phyloP scores from a whole-genome alignment of 2,113 vertebrate genomes.

The Columba janthina region DNA sequence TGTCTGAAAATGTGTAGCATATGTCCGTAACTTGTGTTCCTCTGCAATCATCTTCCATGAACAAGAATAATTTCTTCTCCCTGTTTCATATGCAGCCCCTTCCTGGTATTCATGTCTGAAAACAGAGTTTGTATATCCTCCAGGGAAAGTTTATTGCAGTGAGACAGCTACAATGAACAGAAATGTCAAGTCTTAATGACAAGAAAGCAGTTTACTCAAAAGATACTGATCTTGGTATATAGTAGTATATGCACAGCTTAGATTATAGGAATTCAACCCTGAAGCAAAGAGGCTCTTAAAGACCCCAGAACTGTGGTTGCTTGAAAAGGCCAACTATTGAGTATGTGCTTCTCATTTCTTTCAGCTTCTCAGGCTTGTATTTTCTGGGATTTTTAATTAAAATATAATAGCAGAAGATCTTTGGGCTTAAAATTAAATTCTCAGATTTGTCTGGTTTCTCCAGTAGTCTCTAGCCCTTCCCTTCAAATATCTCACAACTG shows the following conservation, averaged over 20 bases:
- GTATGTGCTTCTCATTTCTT: not conserved
- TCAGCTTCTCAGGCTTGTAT: not conserved
- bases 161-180: constrained; percentile 22
- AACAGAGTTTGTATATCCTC: constrained; percentile 37
- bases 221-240: constrained; percentile 36
- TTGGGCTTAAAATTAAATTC: not conserved
- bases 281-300: constrained; percentile 25
- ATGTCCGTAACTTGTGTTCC: not conserved
- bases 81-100: not conserved
- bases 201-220: constrained; percentile 53
- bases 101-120: constrained; percentile 10
- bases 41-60: not conserved
- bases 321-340: constrained; percentile 8
- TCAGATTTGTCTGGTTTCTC: not conserved
- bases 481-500: not conserved
- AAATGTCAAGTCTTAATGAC: constrained; percentile 66
- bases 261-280: constrained; percentile 44
- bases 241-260: not conserved
- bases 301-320: not conserved
- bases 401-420: constrained; percentile 18
- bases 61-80: constrained; percentile 26
- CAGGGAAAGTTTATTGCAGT: constrained; percentile 47
- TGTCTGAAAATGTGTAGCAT: not conserved
- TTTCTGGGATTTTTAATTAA: constrained; percentile 35
- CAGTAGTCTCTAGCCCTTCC: not conserved